Evolutionary conservation across 2,113 vertebrate genomes (phyloP).

Genomic region (Balaenoptera acutorostrata): DNA sequence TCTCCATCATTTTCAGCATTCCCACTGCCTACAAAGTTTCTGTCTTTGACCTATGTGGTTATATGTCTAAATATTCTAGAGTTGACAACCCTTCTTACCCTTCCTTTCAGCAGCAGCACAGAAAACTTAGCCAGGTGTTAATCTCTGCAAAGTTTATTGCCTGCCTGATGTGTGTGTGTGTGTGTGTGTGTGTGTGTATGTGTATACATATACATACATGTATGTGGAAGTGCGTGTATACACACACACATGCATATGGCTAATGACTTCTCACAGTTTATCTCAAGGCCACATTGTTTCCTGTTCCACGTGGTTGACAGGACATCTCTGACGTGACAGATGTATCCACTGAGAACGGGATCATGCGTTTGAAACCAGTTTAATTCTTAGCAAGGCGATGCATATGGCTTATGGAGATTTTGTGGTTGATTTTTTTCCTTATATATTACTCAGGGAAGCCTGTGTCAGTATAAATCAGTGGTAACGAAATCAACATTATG

Average conservation of each 20-base stretch:
- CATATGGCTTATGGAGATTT: slow-evolving; percentile 9
- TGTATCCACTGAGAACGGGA: neutral
- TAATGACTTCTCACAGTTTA: slow-evolving; percentile 1
- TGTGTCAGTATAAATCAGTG: slow-evolving; percentile 50
- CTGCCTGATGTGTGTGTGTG: neutral
- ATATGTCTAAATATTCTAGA: neutral
- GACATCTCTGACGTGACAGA: neutral
- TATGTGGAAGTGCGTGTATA: neutral
- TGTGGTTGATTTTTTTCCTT: neutral
- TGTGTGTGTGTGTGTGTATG: neutral
- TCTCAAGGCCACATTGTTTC: neutral
- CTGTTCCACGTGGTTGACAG: neutral
- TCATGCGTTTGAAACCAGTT: neutral
- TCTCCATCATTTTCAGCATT: neutral
- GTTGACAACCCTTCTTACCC: neutral
- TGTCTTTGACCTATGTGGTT: neutral
- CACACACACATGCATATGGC: neutral
- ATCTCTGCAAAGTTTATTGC: neutral
- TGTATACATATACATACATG: neutral
- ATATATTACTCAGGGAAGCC: slow-evolving; percentile 21
- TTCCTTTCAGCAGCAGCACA: neutral
- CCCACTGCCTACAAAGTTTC: neutral
- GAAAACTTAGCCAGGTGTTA: neutral
- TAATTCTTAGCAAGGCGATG: slow-evolving; percentile 32
- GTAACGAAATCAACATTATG: slow-evolving; percentile 57